Evolutionary conservation across 2,113 vertebrate genomes (phyloP), one percentile per base, ranked within the genome.

Genomic region (Cairina moschata): DNA sequence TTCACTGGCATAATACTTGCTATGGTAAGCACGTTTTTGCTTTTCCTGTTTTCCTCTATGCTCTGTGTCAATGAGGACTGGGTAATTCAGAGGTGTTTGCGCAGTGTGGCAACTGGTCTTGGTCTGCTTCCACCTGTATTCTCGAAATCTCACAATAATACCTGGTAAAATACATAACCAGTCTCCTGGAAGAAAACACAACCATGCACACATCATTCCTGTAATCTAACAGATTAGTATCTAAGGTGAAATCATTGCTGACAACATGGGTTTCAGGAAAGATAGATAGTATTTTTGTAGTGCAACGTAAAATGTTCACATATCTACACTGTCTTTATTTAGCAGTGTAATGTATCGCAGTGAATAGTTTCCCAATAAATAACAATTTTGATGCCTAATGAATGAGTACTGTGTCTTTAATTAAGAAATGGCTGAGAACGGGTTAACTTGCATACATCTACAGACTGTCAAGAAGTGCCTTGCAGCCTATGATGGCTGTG

Each of bases 281-380:
- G 74, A 69, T 2, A 52, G 75, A 56, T 8, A 65, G 72, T 91
- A 55, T 94, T 97, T 97, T 79, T 97, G 92, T 94, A 83, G 68
- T 76, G 78, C 38, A 34, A 56, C 65, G 32, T 44, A 54, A 74
- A 83, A 60, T 93, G 95, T 90, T 95, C 11, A 2, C 58, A 4
- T 71, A 32, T 8, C 97, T 92, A 65, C 86, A 29, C 89, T 86
- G 93, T 83, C 79, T 93, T 63, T 79, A 15, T 69, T 82, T 59
- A 92, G 94, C 91, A 96, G 90, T 96, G 96, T 96, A 77, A 88
- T 93, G 90, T 96, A 80, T 80, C 74, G 11, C 62, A 94, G 78
- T 93, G 69, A 93, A 91, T 93, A 60, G 71, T 92, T 97, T 96
- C 96, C 97, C 97, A 98, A 98, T 98, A 98, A 98, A 98, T 40